Conservation (phyloP, 2,888 invertebrate genomes). For the Drosophila lutescens region DNA sequence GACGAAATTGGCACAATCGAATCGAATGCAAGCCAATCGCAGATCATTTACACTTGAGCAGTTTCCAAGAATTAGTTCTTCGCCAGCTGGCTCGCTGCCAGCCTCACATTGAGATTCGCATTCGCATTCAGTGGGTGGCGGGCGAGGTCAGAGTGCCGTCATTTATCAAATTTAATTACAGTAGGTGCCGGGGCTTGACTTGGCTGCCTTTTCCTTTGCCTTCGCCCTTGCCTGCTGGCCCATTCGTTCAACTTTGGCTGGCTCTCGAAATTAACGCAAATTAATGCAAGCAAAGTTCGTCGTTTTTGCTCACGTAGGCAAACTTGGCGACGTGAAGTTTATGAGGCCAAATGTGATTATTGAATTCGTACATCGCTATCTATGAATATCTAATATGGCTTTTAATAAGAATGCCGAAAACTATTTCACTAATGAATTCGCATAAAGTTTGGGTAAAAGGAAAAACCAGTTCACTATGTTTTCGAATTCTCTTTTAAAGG, state of each 20-base stretch:
- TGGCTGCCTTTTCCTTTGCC: slow-evolving; percentile 15
- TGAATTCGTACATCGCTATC: slow-evolving; percentile 39
- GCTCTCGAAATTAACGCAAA: slow-evolving; percentile 51
- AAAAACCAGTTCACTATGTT: background rate
- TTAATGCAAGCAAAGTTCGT: slow-evolving; percentile 48
- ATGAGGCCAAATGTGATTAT: slow-evolving; percentile 40
- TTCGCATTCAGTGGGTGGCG: background rate
- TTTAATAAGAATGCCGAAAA: slow-evolving; percentile 23
- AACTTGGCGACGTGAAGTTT: slow-evolving; percentile 40
- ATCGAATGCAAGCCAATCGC: slow-evolving; percentile 49
- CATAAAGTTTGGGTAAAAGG: background rate
- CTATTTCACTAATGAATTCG: slow-evolving; percentile 21
- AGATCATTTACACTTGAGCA: slow-evolving; percentile 54
- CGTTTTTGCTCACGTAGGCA: slow-evolving; percentile 49
- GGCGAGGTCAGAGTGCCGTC: slow-evolving; percentile 25
- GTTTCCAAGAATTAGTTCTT: slow-evolving; percentile 33
- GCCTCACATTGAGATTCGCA: background rate
- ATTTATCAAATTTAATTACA: slow-evolving; percentile 59
- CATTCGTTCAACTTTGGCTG: slow-evolving; percentile 20
- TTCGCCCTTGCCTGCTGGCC: slow-evolving; percentile 1
- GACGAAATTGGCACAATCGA: slow-evolving; percentile 53
- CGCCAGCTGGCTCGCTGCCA: slow-evolving; percentile 37
- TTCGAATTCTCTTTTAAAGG: no score
- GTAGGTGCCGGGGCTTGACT: slow-evolving; percentile 24
- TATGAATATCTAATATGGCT: slow-evolving; percentile 38